A percentile compares a stretch with the other conserved stretches of the same genome.
These are phyloP conservation scores for Reinhardtius hippoglossoides DNA, from an alignment of 2,113 vertebrate genomes.

Conservation along the genomic window DNA sequence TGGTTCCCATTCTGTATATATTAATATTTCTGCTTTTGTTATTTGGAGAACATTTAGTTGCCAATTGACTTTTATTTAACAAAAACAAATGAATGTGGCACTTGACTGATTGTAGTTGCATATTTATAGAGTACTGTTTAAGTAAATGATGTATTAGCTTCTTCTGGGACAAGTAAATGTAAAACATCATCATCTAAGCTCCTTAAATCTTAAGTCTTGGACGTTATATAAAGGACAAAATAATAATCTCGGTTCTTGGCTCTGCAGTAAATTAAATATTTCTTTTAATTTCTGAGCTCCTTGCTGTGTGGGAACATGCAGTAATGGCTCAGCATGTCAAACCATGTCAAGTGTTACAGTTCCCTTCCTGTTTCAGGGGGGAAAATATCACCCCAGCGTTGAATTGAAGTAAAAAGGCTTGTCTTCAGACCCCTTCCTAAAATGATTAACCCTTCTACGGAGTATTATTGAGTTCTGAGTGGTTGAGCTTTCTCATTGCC, in stretches of 20 bases:
- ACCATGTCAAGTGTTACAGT: conserved; percentile 99
- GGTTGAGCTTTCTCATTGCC: conserved; percentile 89
- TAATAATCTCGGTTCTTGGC: conserved; percentile 10
- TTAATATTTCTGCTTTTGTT: too few species aligned
- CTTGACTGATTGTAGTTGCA: too few species aligned
- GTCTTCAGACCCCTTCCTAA: conserved; percentile 88
- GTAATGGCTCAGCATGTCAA: conserved; percentile 84
- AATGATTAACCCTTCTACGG: conserved; percentile 93
- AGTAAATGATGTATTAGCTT: too few species aligned
- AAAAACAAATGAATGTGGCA: too few species aligned
- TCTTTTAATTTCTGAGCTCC: conserved; percentile 58
- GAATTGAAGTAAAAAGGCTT: conserved; percentile 88
- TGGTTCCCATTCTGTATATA: too few species aligned
- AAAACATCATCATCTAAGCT: background rate
- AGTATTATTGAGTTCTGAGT: conserved; percentile 93
- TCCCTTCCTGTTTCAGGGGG: conserved; percentile 88
- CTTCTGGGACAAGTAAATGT: too few species aligned
- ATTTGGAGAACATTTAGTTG: too few species aligned
- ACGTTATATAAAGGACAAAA: conserved; percentile 1
- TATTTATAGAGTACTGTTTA: too few species aligned
- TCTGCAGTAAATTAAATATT: conserved; percentile 65
- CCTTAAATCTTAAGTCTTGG: conserved; percentile 23
- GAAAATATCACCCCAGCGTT: conserved; percentile 80
- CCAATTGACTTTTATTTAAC: too few species aligned
- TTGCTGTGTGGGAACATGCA: conserved; percentile 95